A percentile compares a stretch with the other conserved stretches of the same genome.
Conservation (phyloP, 2,113 vertebrate species). For the Raphicerus campestris region DNA sequence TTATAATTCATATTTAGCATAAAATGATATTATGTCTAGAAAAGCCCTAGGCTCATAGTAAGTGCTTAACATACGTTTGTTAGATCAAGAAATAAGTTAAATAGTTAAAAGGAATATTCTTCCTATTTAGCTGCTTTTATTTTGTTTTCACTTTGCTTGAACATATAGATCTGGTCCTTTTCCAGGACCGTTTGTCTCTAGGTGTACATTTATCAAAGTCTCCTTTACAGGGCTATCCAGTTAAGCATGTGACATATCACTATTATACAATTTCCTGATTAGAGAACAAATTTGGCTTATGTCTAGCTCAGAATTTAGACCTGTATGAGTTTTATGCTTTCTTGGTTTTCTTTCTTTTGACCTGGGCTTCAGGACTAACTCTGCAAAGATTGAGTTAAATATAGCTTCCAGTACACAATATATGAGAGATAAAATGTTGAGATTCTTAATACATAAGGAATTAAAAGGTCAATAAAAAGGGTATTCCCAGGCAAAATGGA, state of each 20-base stretch:
- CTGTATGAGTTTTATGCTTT: neutral
- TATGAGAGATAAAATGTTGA: neutral
- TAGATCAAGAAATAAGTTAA: conserved; percentile 13
- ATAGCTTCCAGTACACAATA: neutral
- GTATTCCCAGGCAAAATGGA: neutral
- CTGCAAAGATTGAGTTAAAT: conserved; percentile 9
- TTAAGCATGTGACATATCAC: neutral
- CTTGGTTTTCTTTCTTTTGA: conserved; percentile 21
- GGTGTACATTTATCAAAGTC: neutral
- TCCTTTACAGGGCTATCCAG: neutral
- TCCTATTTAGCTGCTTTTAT: neutral
- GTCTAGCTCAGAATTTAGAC: neutral
- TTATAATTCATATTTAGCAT: conserved; percentile 11
- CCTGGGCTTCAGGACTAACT: neutral
- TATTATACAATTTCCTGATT: neutral
- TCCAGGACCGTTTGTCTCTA: neutral
- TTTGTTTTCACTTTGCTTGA: neutral
- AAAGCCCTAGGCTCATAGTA: neutral
- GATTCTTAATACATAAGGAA: conserved; percentile 29
- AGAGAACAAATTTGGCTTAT: neutral
- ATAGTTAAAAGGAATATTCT: conserved; percentile 17
- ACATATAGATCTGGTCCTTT: neutral
- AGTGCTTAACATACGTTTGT: neutral
- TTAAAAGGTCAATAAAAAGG: conserved; percentile 29
- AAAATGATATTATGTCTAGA: neutral